Evolutionary conservation across 2,797 vertebrate genomes (phyloP).

Genomic region (Lindbergichthys nudifrons): DNA sequence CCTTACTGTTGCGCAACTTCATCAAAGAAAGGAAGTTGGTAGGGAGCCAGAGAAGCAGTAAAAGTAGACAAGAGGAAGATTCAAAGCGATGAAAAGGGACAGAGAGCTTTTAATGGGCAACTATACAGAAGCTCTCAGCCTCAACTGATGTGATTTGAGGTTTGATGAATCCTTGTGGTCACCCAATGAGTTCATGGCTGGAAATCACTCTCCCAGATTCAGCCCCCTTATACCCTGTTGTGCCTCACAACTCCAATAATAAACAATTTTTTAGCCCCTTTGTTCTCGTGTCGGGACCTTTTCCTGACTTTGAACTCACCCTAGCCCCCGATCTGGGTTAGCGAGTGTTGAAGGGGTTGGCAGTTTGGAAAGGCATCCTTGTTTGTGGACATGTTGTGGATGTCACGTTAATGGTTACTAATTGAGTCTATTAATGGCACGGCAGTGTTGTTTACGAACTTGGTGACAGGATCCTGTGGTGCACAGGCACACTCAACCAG

Average conservation of each 20-base stretch:
- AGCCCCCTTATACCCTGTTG: slow-evolving; percentile 29
- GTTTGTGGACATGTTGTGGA: slow-evolving; percentile 60
- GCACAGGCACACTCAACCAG: slow-evolving; percentile 40
- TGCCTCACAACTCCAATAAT: slow-evolving; percentile 49
- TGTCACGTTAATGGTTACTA: slow-evolving; percentile 58
- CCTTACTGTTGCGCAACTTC: slow-evolving; percentile 25
- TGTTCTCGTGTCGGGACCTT: slow-evolving; percentile 47
- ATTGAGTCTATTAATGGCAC: slow-evolving; percentile 61
- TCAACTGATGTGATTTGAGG: slow-evolving; percentile 74
- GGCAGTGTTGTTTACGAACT: slow-evolving; percentile 21
- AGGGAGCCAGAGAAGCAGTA: slow-evolving; percentile 35
- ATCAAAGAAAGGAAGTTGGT: slow-evolving; percentile 48
- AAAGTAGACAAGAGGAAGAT: slow-evolving; percentile 60
- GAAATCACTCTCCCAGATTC: slow-evolving; percentile 55
- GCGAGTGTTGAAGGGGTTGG: slow-evolving; percentile 29
- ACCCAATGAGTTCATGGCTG: slow-evolving; percentile 54
- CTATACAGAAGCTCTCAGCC: slow-evolving; percentile 68
- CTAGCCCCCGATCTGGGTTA: slow-evolving; percentile 26
- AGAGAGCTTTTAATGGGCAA: slow-evolving; percentile 54
- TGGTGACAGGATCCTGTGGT: slow-evolving; percentile 36
- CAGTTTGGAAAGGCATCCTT: slow-evolving; percentile 43
- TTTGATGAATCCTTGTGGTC: slow-evolving; percentile 62
- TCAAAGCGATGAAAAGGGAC: slow-evolving; percentile 55
- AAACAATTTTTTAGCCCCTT: slow-evolving; percentile 57
- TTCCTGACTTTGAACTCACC: slow-evolving; percentile 60